Conservation (phyloP, 2,797 vertebrate genomes). For the Erethizon dorsatum region DNA sequence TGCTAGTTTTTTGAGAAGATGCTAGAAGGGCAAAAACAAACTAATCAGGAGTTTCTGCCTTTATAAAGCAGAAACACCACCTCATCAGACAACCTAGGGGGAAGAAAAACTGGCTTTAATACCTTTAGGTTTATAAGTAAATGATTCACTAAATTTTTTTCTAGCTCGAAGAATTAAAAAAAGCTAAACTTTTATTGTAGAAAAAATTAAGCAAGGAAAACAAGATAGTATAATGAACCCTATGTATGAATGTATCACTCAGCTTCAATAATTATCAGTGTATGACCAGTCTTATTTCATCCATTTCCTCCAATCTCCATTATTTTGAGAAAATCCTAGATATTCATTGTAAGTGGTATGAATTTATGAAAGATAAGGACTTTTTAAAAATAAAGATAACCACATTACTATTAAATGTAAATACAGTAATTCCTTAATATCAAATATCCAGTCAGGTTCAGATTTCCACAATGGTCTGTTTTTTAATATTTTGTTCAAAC, state of each 20-base stretch:
- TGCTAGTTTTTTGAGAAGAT: background rate
- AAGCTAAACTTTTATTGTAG: background rate
- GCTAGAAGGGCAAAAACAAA: background rate
- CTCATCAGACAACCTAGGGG: background rate
- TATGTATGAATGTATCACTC: background rate
- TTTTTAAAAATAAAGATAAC: background rate
- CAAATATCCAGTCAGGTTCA: constrained; percentile 17
- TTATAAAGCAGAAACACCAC: background rate
- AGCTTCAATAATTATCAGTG: background rate
- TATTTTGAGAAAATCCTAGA: background rate
- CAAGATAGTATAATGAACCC: background rate
- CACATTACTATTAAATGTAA: constrained; percentile 6
- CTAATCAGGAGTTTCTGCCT: background rate
- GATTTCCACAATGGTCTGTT: background rate
- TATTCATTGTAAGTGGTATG: constrained; percentile 29
- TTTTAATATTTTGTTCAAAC: constrained; percentile 49
- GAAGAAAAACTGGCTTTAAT: constrained; percentile 30
- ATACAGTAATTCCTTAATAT: background rate
- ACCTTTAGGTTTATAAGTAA: background rate
- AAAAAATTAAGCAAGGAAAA: constrained; percentile 30
- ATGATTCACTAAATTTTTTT: constrained; percentile 10
- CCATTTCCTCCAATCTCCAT: background rate
- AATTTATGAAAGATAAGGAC: constrained; percentile 52
- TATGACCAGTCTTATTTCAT: constrained; percentile 13
- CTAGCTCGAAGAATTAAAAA: constrained; percentile 39